These are phyloP conservation scores for Piscicola geometra DNA, from an alignment of 2,888 invertebrate genomes.

Conservation along the genomic window DNA sequence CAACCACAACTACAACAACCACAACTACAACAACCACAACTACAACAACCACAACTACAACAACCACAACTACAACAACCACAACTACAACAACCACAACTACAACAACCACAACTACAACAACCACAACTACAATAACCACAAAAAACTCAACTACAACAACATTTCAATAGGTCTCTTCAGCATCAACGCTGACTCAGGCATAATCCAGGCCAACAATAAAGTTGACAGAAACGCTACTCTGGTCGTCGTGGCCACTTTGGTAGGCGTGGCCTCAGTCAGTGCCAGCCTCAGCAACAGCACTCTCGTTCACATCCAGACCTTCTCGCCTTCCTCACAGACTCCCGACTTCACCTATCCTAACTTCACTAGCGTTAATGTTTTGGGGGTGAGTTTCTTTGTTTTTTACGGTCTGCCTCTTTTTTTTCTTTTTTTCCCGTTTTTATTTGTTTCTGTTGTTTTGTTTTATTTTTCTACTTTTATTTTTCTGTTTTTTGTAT, in stretches of 20 bases:
- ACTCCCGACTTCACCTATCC: not conserved
- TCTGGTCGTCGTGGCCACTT: conserved; percentile 1
- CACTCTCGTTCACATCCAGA: not conserved
- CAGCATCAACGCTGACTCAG: not conserved
- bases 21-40: too few relatives aligned
- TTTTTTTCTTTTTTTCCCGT: too few relatives aligned
- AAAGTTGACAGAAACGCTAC: not conserved
- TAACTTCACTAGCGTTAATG: not conserved
- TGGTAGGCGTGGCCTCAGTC: too few relatives aligned
- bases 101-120: too few relatives aligned
- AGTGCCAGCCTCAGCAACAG: not conserved
- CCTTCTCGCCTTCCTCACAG: not conserved
- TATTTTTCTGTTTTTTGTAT: too few relatives aligned
- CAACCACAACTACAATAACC: too few relatives aligned
- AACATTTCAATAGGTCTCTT: not conserved
- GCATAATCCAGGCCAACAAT: not conserved
- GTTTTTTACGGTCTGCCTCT: too few relatives aligned
- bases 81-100: too few relatives aligned
- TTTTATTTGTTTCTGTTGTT: too few relatives aligned
- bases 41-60: too few relatives aligned
- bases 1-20: too few relatives aligned
- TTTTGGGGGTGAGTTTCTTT: not conserved
- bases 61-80: too few relatives aligned
- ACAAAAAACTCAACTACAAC: not conserved
- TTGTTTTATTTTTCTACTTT: not conserved